Conservation (phyloP, 2,113 vertebrate species). For the Rhombomys opimus region DNA sequence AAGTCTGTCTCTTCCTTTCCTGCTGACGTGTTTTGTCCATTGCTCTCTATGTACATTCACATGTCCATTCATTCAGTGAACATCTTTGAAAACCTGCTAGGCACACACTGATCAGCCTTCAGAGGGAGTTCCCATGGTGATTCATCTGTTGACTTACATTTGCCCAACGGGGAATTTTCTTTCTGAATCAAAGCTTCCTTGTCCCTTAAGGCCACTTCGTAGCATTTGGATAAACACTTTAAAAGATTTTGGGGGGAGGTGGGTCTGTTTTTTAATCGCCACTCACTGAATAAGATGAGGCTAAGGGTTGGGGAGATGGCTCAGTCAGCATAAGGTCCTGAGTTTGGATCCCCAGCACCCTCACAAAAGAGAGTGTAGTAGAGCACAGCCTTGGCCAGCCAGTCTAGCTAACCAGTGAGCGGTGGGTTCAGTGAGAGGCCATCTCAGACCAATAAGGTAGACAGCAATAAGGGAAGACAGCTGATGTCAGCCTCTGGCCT, state of each 20-base stretch:
- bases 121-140: neutral
- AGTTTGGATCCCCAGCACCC: neutral
- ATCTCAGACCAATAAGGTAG: too few species aligned
- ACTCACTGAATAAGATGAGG: conserved; percentile 43
- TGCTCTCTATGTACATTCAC: neutral
- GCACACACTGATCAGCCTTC: neutral
- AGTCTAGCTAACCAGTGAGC: neutral
- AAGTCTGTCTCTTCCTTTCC: conserved; percentile 6
- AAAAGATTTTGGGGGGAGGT: neutral
- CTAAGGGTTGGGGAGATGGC: neutral
- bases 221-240: neutral
- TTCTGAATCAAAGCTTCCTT: neutral
- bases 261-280: neutral
- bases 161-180: conserved; percentile 29
- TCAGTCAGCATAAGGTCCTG: neutral
- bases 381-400: neutral
- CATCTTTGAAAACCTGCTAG: neutral
- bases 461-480: neutral
- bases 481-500: neutral
- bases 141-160: neutral
- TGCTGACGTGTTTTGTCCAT: neutral
- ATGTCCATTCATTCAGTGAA: neutral
- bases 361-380: neutral
- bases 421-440: neutral
- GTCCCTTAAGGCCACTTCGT: neutral